Base-by-base conservation (phyloP, 2,113 vertebrate species). In the Recurvirostra avosetta region DNA sequence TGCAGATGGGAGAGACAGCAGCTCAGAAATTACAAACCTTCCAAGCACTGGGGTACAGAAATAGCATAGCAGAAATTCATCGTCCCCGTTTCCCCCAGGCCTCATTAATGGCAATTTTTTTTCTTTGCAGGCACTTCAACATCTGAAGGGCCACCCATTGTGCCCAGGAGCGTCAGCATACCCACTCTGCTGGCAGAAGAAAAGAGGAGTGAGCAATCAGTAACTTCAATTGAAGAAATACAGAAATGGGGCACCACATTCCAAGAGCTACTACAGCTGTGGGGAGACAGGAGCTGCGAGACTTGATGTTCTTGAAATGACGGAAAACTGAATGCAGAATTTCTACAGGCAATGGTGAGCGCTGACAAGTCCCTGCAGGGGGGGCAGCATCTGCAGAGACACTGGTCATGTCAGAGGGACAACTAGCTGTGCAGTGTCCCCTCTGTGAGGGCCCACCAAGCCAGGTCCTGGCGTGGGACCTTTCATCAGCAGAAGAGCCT, bases 11-110 rank as follows among this genome's bases (percentile, higher is more conserved):
- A 91, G 52, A 88, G 68, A 82, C 14, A 18, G 36, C 40, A 87
- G 73, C 90, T 52, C 70, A 82, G 65, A 78, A 96, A 86, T 29
- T 22, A 77, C 7, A 94, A 95, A 81, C 73, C 80, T 49, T 53
- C 29, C 65, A 73, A 78, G 66, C 38, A 78, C 23, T 19, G 18
- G 75, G 16, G 13, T 49, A 72, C 87, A 79, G 74, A 75, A 85
- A 81, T 9, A 96, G 58, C n/a, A 70, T 0, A 43, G 58, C 40
- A 91, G 77, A 82, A 88, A 79, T 56, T 56, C 2, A 53, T 27
- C 75, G 49, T 58, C 45, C 36, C 66, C 5, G 6, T 41, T 95
- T 73, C 15, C 38, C 36, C 41, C 5, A 4, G 30, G 63, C 17
- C 27, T 79, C n/a, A 75, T 47, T 63, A 75, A 85, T 13, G 32